Conservation (phyloP, 1,140 invertebrate species). For the Subanguina moxae region DNA sequence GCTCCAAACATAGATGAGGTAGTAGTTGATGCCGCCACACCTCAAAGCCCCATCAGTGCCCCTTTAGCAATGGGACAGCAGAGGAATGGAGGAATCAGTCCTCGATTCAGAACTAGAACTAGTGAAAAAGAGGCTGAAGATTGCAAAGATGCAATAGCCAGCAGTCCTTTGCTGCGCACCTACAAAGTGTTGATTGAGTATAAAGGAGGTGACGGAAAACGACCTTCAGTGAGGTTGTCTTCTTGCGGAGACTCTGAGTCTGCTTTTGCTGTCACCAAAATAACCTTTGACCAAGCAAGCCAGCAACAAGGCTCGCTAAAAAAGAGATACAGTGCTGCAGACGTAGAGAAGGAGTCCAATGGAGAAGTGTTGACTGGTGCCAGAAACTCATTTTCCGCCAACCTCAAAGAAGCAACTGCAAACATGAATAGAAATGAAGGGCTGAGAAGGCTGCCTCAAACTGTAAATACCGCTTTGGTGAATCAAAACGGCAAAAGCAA, state of each 20-base stretch:
- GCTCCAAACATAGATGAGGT: not conserved
- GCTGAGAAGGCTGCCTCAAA: not conserved
- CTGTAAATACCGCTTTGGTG: not conserved
- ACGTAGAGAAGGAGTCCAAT: not conserved
- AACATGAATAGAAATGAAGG: not conserved
- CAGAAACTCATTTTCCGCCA: not conserved
- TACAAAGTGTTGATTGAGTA: constrained; percentile 52
- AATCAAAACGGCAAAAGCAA: constrained; percentile 10
- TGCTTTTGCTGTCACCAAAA: not conserved
- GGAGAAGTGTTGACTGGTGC: not conserved
- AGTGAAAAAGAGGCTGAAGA: not conserved
- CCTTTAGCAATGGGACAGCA: constrained; percentile 6
- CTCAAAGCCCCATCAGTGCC: not conserved
- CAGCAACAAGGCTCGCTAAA: not conserved
- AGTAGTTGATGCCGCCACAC: not conserved
- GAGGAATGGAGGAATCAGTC: constrained; percentile 1
- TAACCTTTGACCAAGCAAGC: not conserved
- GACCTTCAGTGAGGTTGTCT: constrained; percentile 48
- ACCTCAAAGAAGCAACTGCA: not conserved
- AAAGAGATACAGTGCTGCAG: not conserved
- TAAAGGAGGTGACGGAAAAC: constrained; percentile 41
- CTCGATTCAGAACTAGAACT: constrained; percentile 10
- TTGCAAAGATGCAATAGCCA: not conserved
- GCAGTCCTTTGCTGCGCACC: constrained; percentile 30
- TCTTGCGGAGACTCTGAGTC: constrained; percentile 32